Base-by-base conservation (phyloP, 2,888 invertebrate species). In the Hyppa rectilinea region DNA sequence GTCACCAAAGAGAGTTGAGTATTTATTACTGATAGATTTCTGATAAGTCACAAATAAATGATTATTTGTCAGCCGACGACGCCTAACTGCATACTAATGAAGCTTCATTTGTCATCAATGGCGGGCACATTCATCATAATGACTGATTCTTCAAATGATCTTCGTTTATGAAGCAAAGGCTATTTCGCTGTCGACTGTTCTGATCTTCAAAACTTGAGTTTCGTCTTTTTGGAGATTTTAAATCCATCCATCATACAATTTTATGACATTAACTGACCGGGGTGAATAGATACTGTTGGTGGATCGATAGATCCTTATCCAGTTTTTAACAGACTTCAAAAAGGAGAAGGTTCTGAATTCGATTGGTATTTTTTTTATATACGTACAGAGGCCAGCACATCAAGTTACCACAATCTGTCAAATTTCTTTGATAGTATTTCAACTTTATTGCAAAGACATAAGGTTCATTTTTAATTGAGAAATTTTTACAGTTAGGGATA, bases 81-180 rank as follows among this genome's bases (percentile, higher is more conserved):
- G 72, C 55, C 26, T 52, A 5, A 12, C 65, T 43, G 79, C 65
- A 76, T 76, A 76, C 17, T 61, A 72, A 76, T 78, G 56, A 65
- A 56, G 20, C 6, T 17, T 64, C 64, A 72, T 76, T 63, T 61
- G 47, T 76, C 78, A 65, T 65, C 29, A 61, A 60, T n/a, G 40
- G 40, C 7, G 26, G 4, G 7, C 58, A 43, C 65, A 65, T 76
- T 78, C 26, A 26, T 78, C 52, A 61, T 20, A 61, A 58, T 61
- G 52, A 61, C 52, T 53, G 47, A 78, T 65, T 2, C 31, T 52
- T 36, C 12, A 40, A 43, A 60, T 43, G 29, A 50, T 34, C 26
- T 60, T 45, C 9, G 23, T 38, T 71, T 34, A 61, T 12, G 23
- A 31, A 23, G 10, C 14, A 29, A 59, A 6, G 38, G 26, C n/a